These are phyloP conservation scores for Hypomecis punctinalis DNA, from an alignment of 2,888 invertebrate species.

Conservation along the genomic window DNA sequence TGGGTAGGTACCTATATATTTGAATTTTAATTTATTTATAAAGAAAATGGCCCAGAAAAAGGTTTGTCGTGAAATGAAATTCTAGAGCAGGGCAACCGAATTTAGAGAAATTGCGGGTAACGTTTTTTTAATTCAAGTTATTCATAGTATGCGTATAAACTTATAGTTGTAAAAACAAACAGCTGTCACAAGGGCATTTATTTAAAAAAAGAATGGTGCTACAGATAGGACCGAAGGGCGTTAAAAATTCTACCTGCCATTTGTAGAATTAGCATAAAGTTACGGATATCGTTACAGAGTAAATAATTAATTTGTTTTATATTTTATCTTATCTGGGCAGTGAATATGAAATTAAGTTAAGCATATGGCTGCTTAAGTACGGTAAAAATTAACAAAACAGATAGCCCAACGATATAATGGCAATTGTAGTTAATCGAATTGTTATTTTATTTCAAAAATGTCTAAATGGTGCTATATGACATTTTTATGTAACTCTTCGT, in stretches of 20 bases:
- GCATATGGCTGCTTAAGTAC: constrained; percentile 28
- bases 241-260: constrained; percentile 42
- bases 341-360: constrained; percentile 46
- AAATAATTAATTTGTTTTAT: constrained; percentile 57
- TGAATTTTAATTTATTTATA: too few relatives aligned
- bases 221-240: constrained; percentile 29
- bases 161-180: constrained; percentile 11
- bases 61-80: too few relatives aligned
- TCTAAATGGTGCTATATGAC: too few relatives aligned
- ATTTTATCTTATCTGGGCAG: constrained; percentile 57
- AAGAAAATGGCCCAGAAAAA: too few relatives aligned
- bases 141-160: constrained; percentile 4
- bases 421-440: too few relatives aligned
- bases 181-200: constrained; percentile 22
- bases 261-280: constrained; percentile 62
- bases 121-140: background rate
- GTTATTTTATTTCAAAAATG: too few relatives aligned
- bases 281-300: constrained; percentile 47
- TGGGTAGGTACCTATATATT: too few relatives aligned
- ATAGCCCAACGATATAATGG: background rate
- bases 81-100: too few relatives aligned
- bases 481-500: too few relatives aligned
- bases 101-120: background rate
- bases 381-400: background rate
- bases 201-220: constrained; percentile 26